phyloP scores from a whole-genome alignment of 2,113 vertebrate genomes.

The Myodes glareolus region DNA sequence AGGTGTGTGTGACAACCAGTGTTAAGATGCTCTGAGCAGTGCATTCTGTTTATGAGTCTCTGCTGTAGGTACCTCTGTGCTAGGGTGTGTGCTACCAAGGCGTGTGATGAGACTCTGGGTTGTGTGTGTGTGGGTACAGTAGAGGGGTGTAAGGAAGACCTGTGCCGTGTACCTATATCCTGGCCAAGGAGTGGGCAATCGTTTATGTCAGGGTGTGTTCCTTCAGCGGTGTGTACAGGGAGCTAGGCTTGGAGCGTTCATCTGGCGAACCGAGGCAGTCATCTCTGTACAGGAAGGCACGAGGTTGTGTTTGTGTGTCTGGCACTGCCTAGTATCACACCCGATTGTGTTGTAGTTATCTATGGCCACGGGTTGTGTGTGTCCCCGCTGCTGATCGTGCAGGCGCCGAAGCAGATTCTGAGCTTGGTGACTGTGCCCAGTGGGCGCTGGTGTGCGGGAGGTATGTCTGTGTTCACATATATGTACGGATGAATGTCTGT shows the following conservation, averaged over 20 bases:
- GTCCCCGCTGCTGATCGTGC: constrained; percentile 50
- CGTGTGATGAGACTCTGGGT: constrained; percentile 28
- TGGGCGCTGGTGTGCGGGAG: constrained; percentile 72
- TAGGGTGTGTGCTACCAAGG: constrained; percentile 64
- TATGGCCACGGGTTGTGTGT: constrained; percentile 34
- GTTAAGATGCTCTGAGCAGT: constrained; percentile 58
- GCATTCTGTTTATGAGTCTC: constrained; percentile 56
- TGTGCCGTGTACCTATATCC: not conserved
- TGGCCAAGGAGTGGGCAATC: constrained; percentile 9
- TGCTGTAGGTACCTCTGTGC: constrained; percentile 63
- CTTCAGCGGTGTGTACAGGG: constrained; percentile 15
- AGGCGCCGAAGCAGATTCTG: constrained; percentile 46
- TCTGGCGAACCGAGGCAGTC: not conserved
- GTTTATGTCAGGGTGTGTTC: constrained; percentile 63
- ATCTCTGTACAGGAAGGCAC: not conserved
- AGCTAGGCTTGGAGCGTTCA: constrained; percentile 26
- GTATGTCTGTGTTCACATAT: constrained; percentile 65
- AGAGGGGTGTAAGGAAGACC: not conserved
- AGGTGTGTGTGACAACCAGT: constrained; percentile 69
- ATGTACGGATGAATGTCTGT: constrained; percentile 60
- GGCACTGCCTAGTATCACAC: constrained; percentile 32
- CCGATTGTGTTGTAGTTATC: constrained; percentile 25
- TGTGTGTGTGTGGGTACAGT: constrained; percentile 40
- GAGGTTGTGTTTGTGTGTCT: constrained; percentile 49
- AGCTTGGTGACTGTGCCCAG: constrained; percentile 67